Conservation (phyloP, 2,797 vertebrate genomes). For the Sebastes steindachneri region DNA sequence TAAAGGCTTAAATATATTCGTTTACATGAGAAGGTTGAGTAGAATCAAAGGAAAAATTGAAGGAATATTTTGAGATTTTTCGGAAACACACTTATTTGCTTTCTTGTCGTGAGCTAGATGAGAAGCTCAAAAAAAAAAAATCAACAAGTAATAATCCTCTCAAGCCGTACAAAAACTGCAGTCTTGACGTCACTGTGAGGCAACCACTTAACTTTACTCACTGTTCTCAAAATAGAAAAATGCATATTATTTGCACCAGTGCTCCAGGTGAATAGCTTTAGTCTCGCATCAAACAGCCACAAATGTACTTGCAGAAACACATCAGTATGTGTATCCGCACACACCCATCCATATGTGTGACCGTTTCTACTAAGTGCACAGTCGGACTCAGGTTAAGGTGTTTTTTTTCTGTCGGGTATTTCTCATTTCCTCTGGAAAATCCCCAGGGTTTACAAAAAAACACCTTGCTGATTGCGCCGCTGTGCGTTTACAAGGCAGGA, state of each 20-base stretch:
- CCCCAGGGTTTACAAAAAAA: constrained; percentile 6
- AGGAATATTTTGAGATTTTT: neutral
- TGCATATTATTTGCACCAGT: neutral
- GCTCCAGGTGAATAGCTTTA: neutral
- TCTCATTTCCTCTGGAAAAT: neutral
- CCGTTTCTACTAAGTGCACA: no score
- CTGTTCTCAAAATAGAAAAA: neutral
- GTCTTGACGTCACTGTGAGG: neutral
- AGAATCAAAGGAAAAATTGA: neutral
- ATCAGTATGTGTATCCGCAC: neutral
- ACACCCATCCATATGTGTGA: neutral
- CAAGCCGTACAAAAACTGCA: neutral
- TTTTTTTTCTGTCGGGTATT: neutral
- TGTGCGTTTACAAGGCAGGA: neutral
- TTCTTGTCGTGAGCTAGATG: no score
- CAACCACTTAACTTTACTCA: neutral
- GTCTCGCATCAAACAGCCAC: neutral
- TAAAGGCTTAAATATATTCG: neutral
- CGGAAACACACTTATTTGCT: neutral
- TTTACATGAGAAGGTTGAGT: neutral
- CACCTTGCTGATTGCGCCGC: neutral
- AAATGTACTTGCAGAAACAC: neutral
- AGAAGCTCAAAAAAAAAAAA: neutral
- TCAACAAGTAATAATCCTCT: neutral
- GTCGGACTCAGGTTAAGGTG: neutral